A percentile compares a stretch with the other conserved stretches of the same genome.
These are phyloP conservation scores for Zoroaster sp. DNA, from an alignment of 53 echinoderm and acorn worm species.

Conservation along the genomic window DNA sequence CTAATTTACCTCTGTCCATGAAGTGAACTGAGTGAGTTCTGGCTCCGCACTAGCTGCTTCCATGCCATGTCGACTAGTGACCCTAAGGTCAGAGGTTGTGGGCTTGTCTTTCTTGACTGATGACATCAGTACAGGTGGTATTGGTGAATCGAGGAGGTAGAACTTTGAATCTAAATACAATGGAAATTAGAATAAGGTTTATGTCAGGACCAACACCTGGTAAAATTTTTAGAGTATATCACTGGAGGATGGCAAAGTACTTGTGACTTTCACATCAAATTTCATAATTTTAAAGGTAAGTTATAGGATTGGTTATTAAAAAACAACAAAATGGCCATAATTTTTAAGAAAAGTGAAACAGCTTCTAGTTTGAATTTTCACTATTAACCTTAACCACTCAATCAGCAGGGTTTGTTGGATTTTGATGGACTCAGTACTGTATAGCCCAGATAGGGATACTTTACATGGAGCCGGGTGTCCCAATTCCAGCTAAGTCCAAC, in stretches of 20 bases:
- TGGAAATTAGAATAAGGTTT: not conserved
- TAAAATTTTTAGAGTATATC: too few relatives aligned
- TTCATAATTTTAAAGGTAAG: not conserved
- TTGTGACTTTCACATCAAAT: too few relatives aligned
- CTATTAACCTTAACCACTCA: too few relatives aligned
- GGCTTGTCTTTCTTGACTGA: constrained; percentile 5
- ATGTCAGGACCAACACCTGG: not conserved
- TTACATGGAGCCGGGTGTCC: too few relatives aligned
- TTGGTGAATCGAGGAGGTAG: constrained; percentile 37
- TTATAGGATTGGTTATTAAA: too few relatives aligned
- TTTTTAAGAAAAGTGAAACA: too few relatives aligned
- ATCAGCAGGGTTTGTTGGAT: too few relatives aligned
- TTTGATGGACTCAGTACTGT: too few relatives aligned
- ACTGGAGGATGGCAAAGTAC: not conserved
- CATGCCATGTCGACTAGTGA: constrained; percentile 23
- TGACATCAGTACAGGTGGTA: constrained; percentile 32
- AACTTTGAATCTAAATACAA: constrained; percentile 18
- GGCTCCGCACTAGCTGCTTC: not conserved
- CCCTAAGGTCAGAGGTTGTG: constrained; percentile 36
- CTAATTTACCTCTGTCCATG: constrained; percentile 41
- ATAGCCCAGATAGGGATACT: too few relatives aligned
- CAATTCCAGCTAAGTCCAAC: too few relatives aligned
- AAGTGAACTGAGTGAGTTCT: constrained; percentile 1
- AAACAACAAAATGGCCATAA: too few relatives aligned
- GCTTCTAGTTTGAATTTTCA: too few relatives aligned